phyloP scores from a whole-genome alignment of 2,113 vertebrate genomes.

The Mugil cephalus region DNA sequence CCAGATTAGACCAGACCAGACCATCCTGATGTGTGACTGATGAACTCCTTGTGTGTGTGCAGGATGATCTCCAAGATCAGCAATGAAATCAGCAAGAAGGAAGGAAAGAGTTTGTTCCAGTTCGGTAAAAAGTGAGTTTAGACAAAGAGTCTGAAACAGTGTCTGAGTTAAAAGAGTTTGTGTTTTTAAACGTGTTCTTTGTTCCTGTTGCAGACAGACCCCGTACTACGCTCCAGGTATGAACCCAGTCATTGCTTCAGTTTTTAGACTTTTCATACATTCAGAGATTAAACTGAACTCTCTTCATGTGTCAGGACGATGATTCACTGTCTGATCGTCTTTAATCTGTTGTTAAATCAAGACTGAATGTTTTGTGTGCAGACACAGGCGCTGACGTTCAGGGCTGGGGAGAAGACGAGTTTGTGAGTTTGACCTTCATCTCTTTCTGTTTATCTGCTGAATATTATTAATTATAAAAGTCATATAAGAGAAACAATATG shows the following conservation, averaged over 20 bases:
- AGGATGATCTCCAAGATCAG: slow-evolving; percentile 92
- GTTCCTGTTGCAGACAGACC: slow-evolving; percentile 44
- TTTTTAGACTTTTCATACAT: too few species aligned
- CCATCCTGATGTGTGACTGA: too few species aligned
- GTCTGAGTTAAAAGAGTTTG: too few species aligned
- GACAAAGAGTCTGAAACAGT: not conserved
- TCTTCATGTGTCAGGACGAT: too few species aligned
- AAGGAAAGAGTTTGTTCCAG: slow-evolving; percentile 84
- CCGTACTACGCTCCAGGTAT: slow-evolving; percentile 75
- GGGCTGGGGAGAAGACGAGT: slow-evolving; percentile 89
- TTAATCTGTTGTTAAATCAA: too few species aligned
- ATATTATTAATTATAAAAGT: not conserved
- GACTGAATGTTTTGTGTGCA: slow-evolving; percentile 9
- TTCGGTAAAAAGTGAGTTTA: slow-evolving; percentile 85
- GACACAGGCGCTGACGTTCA: slow-evolving; percentile 74
- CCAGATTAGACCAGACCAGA: too few species aligned
- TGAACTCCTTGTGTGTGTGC: slow-evolving; percentile 23
- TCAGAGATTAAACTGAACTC: too few species aligned
- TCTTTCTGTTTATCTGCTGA: not conserved
- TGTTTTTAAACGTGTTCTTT: not conserved
- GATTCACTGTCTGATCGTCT: too few species aligned
- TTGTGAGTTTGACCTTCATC: slow-evolving; percentile 53
- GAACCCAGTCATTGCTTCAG: too few species aligned
- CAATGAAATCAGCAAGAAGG: slow-evolving; percentile 91
- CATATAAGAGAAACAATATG: too few species aligned